These are phyloP conservation scores for Heliothis subflexa DNA, from an alignment of 1,140 invertebrate species.

Conservation along the genomic window DNA sequence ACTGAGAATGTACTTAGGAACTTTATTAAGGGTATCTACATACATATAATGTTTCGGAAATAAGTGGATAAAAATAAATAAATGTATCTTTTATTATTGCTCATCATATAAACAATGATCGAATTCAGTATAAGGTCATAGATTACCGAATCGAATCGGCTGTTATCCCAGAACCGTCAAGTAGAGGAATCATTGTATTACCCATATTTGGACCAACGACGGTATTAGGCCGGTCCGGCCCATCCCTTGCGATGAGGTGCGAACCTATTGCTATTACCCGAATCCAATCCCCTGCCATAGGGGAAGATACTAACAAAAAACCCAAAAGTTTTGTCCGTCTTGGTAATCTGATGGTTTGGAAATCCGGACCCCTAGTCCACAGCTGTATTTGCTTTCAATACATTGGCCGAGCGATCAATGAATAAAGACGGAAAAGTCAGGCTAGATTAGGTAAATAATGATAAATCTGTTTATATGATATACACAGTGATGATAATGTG, in stretches of 20 bases:
- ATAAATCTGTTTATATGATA: background rate
- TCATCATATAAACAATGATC: too few relatives aligned
- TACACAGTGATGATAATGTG: background rate
- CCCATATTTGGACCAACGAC: conserved; percentile 6
- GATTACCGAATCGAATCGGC: conserved; percentile 13
- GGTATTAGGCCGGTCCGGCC: conserved; percentile 6
- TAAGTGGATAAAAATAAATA: too few relatives aligned
- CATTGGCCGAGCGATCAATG: background rate
- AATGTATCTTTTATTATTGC: too few relatives aligned
- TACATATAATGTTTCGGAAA: too few relatives aligned
- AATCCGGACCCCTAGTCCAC: conserved; percentile 4
- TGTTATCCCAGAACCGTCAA: conserved; percentile 30
- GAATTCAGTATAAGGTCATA: background rate
- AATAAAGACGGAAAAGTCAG: background rate
- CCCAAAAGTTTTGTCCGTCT: background rate
- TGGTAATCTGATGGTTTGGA: conserved; percentile 4
- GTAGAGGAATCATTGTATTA: conserved; percentile 14
- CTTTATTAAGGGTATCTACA: conserved; percentile 26
- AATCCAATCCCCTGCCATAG: conserved; percentile 20
- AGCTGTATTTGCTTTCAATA: conserved; percentile 29
- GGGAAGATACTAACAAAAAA: conserved; percentile 27
- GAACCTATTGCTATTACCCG: conserved; percentile 35
- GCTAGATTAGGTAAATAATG: background rate
- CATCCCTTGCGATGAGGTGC: conserved; percentile 29
- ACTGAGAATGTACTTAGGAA: background rate